Conservation (phyloP, 2,113 vertebrate species). For the Caranx ignobilis region DNA sequence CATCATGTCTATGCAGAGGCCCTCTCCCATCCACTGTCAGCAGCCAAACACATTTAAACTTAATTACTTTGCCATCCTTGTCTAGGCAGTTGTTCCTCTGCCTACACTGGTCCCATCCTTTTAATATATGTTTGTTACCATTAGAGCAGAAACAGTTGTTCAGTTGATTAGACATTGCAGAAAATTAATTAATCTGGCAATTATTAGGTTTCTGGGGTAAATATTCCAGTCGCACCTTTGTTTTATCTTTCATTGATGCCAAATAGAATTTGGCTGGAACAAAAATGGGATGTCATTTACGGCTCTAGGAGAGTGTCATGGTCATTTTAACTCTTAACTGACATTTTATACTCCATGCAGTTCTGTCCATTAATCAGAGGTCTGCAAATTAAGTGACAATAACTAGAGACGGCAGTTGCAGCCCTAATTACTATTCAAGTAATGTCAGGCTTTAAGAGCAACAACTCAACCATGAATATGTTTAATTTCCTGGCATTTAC, state of each 20-base stretch:
- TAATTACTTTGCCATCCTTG: conserved; percentile 39
- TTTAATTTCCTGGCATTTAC: background rate
- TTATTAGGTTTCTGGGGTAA: background rate
- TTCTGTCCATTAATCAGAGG: background rate
- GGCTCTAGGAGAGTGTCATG: background rate
- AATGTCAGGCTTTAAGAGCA: background rate
- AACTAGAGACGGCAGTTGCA: background rate
- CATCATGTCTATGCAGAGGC: conserved; percentile 30
- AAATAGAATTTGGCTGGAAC: background rate
- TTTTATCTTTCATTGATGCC: background rate
- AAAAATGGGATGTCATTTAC: background rate
- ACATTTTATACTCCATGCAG: too few species aligned
- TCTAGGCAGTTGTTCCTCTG: conserved; percentile 43
- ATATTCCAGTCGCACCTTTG: background rate
- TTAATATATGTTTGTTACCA: conserved; percentile 3
- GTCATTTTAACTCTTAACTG: background rate
- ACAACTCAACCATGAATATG: background rate
- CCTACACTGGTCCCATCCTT: conserved; percentile 5
- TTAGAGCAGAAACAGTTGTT: background rate
- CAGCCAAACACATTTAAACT: conserved; percentile 44
- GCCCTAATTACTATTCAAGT: background rate
- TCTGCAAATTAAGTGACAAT: background rate
- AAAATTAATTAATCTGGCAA: background rate
- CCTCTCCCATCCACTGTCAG: conserved; percentile 15
- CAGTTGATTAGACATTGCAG: background rate